Evolutionary conservation across 2,888 invertebrate species (phyloP), one percentile per base, ranked within the genome.

Genomic region (Spodoptera littoralis): DNA sequence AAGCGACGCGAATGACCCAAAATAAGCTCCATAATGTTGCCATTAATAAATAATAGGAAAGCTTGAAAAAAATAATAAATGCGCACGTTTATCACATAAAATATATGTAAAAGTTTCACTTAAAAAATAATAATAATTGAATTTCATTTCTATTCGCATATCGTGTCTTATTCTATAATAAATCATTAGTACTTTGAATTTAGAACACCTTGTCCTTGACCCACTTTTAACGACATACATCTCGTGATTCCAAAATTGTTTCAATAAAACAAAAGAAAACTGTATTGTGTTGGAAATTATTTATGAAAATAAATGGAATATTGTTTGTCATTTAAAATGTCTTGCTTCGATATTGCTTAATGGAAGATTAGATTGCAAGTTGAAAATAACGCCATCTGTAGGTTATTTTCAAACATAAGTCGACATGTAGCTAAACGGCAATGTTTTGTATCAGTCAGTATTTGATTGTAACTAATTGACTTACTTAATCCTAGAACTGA

Each of bases 1-100:
- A 93, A 91, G 90, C 88, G 91, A 92, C 91, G 92, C 91, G 91
- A 94, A 87, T 94, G 94, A 95, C 94, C 94, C 95, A 95, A 95
- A 94, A 95, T 94, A 95, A 95, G 95, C 95, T 95, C 89, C 80
- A 81, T 71, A 73, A 87, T 92, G 93, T 94, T 94, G 93, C 95
- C 91, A 91, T 77, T 79, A 58, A 42, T 60, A 85, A 90, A 88
- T 87, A 87, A 77, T 77, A 77, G 77, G 65, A 88, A 89, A 93
- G 92, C 92, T 93, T 93, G 71, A 72, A 84, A 79, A 18, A 82
- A 76, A 60, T 49, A 44, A 13, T 52, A 55, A 65, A 43, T 53
- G 36, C 36, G 6, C 36, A 50, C 6, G 11, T 6, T 46, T 45
- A 6, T 42, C 67, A 24, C 27, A 27, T 53, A 24, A 30, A 61